Percentiles rank a stretch among this genome's conserved stretches.
Conservation (phyloP, 2,888 invertebrate genomes). For the Sinodicranocentrus sp. region DNA sequence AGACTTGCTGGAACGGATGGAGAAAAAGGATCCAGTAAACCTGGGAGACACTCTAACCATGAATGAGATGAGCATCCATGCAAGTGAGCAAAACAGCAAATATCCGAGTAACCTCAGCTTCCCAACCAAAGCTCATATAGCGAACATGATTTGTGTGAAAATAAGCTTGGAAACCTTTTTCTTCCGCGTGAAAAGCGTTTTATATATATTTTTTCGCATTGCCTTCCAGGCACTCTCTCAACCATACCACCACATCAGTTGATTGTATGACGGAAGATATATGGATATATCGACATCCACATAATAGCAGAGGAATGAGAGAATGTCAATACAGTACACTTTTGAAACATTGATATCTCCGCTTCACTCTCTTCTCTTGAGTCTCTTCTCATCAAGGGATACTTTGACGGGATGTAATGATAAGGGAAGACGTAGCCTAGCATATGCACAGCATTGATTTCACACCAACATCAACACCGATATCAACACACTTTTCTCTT, state of each 20-base stretch:
- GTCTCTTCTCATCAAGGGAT: conserved; percentile 39
- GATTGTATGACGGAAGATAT: conserved; percentile 9
- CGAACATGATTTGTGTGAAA: conserved; percentile 67
- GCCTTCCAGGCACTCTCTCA: conserved; percentile 49
- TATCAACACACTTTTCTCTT: conserved; percentile 44
- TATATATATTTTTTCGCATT: conserved; percentile 33
- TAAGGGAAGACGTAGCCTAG: conserved; percentile 1
- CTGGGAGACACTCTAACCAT: too few relatives aligned
- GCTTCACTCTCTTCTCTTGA: conserved; percentile 8
- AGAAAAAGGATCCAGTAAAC: too few relatives aligned
- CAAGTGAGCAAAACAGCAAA: conserved; percentile 5
- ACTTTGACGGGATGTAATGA: neutral
- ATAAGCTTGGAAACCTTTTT: conserved; percentile 50
- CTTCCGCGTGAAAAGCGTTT: conserved; percentile 18
- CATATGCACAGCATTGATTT: conserved; percentile 59
- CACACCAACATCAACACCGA: conserved; percentile 40
- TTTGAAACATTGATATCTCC: conserved; percentile 23
- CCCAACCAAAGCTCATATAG: conserved; percentile 39
- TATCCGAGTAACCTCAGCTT: conserved; percentile 46
- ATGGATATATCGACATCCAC: too few relatives aligned
- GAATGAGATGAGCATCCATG: neutral
- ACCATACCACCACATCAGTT: conserved; percentile 8
- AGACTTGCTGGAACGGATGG: too few relatives aligned
- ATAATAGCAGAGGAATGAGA: conserved; percentile 36
- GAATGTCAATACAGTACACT: conserved; percentile 44